Evolutionary conservation across 2,888 invertebrate species (phyloP).

Genomic region (Junonia oenone): DNA sequence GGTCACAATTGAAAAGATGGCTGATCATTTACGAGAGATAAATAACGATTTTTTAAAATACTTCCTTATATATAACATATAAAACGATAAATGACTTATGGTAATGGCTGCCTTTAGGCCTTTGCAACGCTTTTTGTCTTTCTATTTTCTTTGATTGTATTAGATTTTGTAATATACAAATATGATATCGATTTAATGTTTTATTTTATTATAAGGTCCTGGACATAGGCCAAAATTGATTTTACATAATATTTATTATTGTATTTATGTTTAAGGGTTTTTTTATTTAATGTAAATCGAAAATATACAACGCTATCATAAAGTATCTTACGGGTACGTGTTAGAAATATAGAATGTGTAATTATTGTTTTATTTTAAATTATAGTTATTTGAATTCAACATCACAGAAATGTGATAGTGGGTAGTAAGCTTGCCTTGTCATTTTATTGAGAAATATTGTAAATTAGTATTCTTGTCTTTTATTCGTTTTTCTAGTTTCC

Average conservation of each 20-base stretch:
- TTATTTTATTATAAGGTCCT: no score
- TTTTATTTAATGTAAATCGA: background rate
- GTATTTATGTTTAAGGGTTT: background rate
- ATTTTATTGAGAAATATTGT: background rate
- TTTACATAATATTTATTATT: background rate
- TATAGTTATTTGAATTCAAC: background rate
- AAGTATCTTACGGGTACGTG: slow-evolving; percentile 1
- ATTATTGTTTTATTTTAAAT: background rate
- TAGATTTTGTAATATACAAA: no score
- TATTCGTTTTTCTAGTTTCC: background rate
- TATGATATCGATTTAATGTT: no score
- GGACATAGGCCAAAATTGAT: no score
- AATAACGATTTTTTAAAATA: no score
- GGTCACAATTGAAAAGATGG: no score
- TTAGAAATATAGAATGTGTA: background rate
- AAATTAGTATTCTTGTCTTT: background rate
- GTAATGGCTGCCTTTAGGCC: no score
- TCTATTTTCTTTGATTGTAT: no score
- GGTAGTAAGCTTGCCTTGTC: background rate
- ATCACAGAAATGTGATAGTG: background rate
- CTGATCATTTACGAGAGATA: no score
- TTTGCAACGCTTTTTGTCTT: no score
- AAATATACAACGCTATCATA: background rate
- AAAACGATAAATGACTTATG: no score
- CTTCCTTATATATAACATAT: no score